Conservation (phyloP, 2,113 vertebrate species). For the Atherinomorus stipes region DNA sequence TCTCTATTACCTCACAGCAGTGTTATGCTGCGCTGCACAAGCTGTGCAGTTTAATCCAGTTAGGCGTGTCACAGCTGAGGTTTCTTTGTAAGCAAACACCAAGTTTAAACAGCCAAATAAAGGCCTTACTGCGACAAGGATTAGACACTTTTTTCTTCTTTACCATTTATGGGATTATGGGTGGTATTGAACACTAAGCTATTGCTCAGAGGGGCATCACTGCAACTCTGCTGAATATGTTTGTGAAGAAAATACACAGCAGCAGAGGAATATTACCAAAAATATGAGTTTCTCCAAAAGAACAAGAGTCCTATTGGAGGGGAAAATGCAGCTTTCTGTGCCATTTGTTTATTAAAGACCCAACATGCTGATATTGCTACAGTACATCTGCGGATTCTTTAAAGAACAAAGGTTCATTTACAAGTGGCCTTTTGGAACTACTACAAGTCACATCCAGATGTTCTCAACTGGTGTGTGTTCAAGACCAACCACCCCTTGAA, state of each 20-base stretch:
- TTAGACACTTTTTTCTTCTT: slow-evolving; percentile 24
- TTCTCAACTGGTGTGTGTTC: too few species aligned
- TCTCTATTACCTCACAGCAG: slow-evolving; percentile 55
- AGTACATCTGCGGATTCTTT: too few species aligned
- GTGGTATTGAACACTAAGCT: slow-evolving; percentile 36
- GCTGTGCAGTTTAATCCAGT: slow-evolving; percentile 57
- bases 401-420: too few species aligned
- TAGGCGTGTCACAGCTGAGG: slow-evolving; percentile 44
- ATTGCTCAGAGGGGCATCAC: slow-evolving; percentile 18
- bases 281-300: background rate
- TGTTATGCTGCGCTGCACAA: slow-evolving; percentile 35
- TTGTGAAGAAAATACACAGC: background rate
- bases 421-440: too few species aligned
- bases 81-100: slow-evolving; percentile 44
- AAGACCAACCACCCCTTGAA: too few species aligned
- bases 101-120: slow-evolving; percentile 49
- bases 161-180: slow-evolving; percentile 55
- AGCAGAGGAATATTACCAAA: slow-evolving; percentile 16
- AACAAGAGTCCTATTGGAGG: background rate
- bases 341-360: too few species aligned
- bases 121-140: slow-evolving; percentile 42
- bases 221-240: slow-evolving; percentile 23
- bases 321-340: background rate
- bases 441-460: too few species aligned
- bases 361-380: too few species aligned